Evolutionary conservation across 2,113 vertebrate genomes (phyloP).

Genomic region (Rhegmatorhina hoffmannsi): DNA sequence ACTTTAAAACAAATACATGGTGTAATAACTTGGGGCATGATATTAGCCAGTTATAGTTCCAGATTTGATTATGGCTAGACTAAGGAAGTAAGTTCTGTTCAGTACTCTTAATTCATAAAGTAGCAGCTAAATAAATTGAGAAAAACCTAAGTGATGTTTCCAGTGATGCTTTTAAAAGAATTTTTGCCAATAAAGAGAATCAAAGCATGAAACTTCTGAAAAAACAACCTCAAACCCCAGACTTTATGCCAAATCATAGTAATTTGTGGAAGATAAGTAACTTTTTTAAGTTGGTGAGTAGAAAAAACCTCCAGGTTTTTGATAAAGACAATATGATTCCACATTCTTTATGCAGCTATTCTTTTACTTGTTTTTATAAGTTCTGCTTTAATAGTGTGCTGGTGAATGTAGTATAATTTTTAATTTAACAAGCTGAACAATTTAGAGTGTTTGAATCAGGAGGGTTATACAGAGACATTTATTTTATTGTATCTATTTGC

Average conservation of each 20-base stretch:
- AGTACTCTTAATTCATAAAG: background rate
- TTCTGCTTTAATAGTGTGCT: background rate
- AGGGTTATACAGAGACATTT: background rate
- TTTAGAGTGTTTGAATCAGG: background rate
- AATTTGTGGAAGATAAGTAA: background rate
- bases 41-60: background rate
- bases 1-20: background rate
- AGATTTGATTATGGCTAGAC: background rate
- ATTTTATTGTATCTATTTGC: background rate
- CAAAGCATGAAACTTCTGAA: background rate
- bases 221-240: background rate
- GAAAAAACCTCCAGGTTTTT: rapidly evolving
- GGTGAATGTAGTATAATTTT: background rate
- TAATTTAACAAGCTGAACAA: background rate
- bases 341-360: background rate
- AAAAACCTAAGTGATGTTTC: background rate
- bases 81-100: background rate
- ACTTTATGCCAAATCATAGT: background rate
- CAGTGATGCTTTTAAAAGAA: background rate
- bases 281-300: background rate
- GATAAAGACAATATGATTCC: background rate
- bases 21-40: background rate
- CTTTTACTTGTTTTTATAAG: background rate
- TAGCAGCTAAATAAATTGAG: background rate
- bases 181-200: background rate